A percentile compares a stretch with the other conserved stretches of the same genome.
Evolutionary conservation across 2,888 invertebrate genomes (phyloP).

Genomic region (Dynastes grantii): DNA sequence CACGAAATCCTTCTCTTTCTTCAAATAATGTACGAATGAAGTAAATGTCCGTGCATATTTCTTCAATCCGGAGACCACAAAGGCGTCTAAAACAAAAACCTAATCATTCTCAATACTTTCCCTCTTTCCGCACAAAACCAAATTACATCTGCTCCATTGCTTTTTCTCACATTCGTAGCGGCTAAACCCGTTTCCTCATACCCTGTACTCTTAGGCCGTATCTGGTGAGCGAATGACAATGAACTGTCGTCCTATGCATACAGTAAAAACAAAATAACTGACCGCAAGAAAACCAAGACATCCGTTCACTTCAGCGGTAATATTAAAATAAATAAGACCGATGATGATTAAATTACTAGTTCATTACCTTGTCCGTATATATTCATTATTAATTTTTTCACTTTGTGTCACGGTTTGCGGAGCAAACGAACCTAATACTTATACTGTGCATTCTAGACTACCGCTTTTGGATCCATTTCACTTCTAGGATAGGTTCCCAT

Average conservation of each 20-base stretch:
- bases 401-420: constrained; percentile 41
- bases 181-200: neutral
- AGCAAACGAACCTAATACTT: constrained; percentile 39
- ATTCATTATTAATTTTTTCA: constrained; percentile 43
- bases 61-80: no score
- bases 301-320: constrained; percentile 34
- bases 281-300: constrained; percentile 38
- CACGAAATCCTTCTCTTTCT: no score
- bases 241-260: constrained; percentile 15
- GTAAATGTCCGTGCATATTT: no score
- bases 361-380: constrained; percentile 34
- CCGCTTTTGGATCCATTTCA: constrained; percentile 29
- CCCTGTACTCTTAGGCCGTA: neutral
- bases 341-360: constrained; percentile 45
- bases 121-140: neutral
- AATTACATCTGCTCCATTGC: constrained; percentile 2
- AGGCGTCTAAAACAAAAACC: no score
- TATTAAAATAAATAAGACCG: constrained; percentile 40
- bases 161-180: neutral
- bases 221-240: constrained; percentile 32
- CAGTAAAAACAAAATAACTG: constrained; percentile 35
- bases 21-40: no score
- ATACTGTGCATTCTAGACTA: constrained; percentile 28
- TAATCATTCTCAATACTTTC: neutral
- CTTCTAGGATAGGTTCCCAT: constrained; percentile 18